Evolutionary conservation across 30 jellyfish, hydroid and myxozoan species (phyloP), one percentile per base, ranked within the genome.

Genomic region (Pseudorhiza aurosa): DNA sequence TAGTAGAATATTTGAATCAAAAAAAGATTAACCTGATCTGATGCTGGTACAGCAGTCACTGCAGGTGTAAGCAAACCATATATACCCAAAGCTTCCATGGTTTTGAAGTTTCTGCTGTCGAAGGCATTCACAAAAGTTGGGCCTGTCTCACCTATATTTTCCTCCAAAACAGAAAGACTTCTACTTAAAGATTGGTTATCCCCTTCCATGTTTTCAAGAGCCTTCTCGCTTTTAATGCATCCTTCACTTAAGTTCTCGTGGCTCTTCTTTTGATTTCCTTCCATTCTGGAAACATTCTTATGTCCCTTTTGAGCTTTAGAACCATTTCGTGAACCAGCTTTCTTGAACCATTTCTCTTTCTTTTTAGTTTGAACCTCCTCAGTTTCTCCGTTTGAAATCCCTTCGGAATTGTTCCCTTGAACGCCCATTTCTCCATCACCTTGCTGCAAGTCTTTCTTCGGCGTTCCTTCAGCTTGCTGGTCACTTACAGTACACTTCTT

Each of bases 11-110:
- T n/a, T n/a, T n/a, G n/a, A n/a, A n/a, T n/a, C 2, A 21, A 25
- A 14, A 17, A 28, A 64, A 3, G 30, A 7, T 1, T 15, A 37
- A 80, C 91, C 84, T 80, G 84, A 47, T 80, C 91, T 4, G 84
- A 43, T 55, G 84, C 68, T 40, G 91, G 91, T 29, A 80, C 91
- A 6, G 91, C 91, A 29, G 91, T 84, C 0, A 80, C 10, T 0
- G 91, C 91, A 37, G 91, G 91, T 31, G 91, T 80, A 10, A 80
- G 77, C 83, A 80, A 56, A 4, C 91, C 91, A 65, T 46, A 80
- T 9, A 80, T 80, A 65, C 91, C 91, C 84, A 80, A 67, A 5
- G 91, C 77, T 58, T 65, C 91, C 91, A 80, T 80, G 1, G 91
- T 62, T 27, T 50, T 62, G 58, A 70, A 68, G 22, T 80, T 70